phyloP scores from a whole-genome alignment of 2,797 vertebrate species.

The Myotis findleyi region DNA sequence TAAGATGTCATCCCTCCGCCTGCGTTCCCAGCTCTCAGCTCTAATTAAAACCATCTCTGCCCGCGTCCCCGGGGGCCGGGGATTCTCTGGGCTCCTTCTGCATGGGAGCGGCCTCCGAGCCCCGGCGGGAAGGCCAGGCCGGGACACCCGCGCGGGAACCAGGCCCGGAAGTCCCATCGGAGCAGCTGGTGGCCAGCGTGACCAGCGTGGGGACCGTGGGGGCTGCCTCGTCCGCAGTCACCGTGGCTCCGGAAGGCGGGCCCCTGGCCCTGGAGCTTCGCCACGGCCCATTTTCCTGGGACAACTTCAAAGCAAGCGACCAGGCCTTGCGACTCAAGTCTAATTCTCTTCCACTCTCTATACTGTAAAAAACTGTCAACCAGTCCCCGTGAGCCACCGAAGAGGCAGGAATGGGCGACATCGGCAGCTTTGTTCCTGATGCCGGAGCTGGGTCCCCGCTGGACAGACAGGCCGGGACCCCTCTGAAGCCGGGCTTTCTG shows the following conservation, averaged over 20 bases:
- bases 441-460: not conserved
- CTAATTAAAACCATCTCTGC: slow-evolving; percentile 88
- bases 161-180: slow-evolving; percentile 53
- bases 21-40: slow-evolving; percentile 86
- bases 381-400: accelerated
- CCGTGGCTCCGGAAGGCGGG: not conserved
- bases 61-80: slow-evolving; percentile 83
- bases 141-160: slow-evolving; percentile 62
- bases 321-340: not conserved
- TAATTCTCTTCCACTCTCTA: too few relatives aligned
- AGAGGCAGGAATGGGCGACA: not conserved
- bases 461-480: not conserved
- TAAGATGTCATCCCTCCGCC: slow-evolving; percentile 90
- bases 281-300: not conserved
- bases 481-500: not conserved
- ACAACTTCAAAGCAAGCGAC: not conserved
- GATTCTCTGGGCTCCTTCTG: slow-evolving; percentile 86
- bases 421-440: not conserved
- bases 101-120: slow-evolving; percentile 74
- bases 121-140: slow-evolving; percentile 54
- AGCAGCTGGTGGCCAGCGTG: not conserved
- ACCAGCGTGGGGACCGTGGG: not conserved
- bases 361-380: not conserved
- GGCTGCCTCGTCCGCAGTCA: not conserved
- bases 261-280: not conserved